phyloP scores from a whole-genome alignment of 2,888 invertebrate genomes.

The Hylaea fasciaria region DNA sequence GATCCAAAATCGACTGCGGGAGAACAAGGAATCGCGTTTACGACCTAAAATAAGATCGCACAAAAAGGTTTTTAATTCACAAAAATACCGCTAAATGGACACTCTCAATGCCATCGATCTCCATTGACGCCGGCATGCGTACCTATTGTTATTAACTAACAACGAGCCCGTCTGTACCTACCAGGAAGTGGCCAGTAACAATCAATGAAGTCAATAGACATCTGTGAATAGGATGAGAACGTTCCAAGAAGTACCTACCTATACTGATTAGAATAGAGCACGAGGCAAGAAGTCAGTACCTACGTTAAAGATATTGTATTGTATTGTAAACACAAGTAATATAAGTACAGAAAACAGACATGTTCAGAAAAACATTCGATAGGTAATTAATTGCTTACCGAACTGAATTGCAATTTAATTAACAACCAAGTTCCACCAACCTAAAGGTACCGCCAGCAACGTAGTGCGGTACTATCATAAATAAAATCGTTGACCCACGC shows the following conservation, averaged over 20 bases:
- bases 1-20: no score
- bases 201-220: neutral
- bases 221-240: neutral
- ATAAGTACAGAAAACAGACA: neutral
- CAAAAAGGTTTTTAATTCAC: neutral
- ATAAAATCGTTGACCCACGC: neutral
- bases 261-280: neutral
- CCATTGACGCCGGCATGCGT: slow-evolving; percentile 15
- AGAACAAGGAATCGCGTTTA: no score
- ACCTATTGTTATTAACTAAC: slow-evolving; percentile 17
- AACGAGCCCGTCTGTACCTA: slow-evolving; percentile 5
- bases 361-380: neutral
- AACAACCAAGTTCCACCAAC: slow-evolving; percentile 21
- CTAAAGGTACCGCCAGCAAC: slow-evolving; percentile 9
- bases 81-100: slow-evolving; percentile 9
- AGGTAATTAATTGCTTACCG: slow-evolving; percentile 19
- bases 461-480: no score
- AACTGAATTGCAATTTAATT: slow-evolving; percentile 25
- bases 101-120: slow-evolving; percentile 6
- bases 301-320: no score
- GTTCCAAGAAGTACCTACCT: neutral
- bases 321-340: neutral
- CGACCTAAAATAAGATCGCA: no score
- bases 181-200: neutral
- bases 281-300: no score